phyloP scores from a whole-genome alignment of 2,113 vertebrate genomes.

The Capreolus pygargus region DNA sequence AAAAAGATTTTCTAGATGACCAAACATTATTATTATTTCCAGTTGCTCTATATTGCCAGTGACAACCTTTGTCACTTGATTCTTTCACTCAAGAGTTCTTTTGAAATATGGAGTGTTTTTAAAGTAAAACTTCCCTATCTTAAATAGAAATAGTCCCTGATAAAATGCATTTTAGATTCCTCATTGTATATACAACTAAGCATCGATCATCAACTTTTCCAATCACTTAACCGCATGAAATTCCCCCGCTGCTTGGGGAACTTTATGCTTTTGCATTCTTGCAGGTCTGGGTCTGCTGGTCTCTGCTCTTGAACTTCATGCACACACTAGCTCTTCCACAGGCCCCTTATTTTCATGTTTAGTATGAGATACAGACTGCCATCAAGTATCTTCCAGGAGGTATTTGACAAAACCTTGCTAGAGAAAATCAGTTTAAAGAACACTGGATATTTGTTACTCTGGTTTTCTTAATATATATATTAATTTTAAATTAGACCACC shows the following conservation, averaged over 20 bases:
- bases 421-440: background rate
- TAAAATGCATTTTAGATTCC: constrained; percentile 48
- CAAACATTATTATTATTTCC: background rate
- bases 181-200: constrained; percentile 43
- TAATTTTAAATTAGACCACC: constrained; percentile 6
- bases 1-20: background rate
- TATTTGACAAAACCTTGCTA: background rate
- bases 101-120: constrained; percentile 39
- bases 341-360: background rate
- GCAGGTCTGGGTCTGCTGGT: background rate
- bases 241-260: background rate
- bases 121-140: background rate
- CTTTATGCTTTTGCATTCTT: background rate
- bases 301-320: background rate
- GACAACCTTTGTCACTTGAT: background rate
- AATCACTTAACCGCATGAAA: constrained; percentile 10
- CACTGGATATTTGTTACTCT: background rate
- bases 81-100: constrained; percentile 19
- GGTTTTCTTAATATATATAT: background rate
- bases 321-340: background rate
- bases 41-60: background rate
- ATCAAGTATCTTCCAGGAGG: background rate
- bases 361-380: background rate
- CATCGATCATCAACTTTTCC: constrained; percentile 27
- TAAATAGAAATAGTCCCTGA: constrained; percentile 16